Conservation (phyloP, 64 coral and sea anemone species). For the Hydrozoanthus tunicans region DNA sequence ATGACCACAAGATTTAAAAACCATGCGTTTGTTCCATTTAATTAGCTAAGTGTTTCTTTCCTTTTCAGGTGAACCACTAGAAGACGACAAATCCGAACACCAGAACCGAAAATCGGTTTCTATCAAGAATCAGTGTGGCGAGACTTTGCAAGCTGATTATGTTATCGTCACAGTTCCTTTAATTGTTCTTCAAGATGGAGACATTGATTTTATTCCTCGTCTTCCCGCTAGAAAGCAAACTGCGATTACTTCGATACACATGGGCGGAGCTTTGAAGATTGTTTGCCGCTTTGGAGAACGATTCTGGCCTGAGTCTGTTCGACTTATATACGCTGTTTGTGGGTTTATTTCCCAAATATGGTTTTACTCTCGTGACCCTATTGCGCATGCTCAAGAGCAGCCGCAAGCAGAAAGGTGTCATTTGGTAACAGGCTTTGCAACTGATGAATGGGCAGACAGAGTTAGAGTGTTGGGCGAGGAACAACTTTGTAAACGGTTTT, state of each 20-base stretch:
- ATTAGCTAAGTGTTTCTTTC: background rate
- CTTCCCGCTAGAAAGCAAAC: constrained; percentile 65
- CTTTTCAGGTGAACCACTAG: background rate
- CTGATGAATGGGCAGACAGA: constrained; percentile 70
- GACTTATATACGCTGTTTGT: constrained; percentile 18
- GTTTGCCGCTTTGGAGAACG: constrained; percentile 79
- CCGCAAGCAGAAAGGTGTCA: constrained; percentile 69
- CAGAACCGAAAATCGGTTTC: background rate
- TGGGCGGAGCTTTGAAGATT: constrained; percentile 90
- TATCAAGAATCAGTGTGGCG: constrained; percentile 72
- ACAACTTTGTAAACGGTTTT: constrained; percentile 71
- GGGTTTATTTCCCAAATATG: constrained; percentile 91
- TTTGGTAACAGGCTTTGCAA: constrained; percentile 80
- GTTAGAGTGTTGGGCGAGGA: constrained; percentile 64
- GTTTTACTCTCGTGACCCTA: constrained; percentile 80
- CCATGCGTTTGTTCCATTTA: no score
- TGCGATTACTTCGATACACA: constrained; percentile 78
- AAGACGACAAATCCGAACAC: constrained; percentile 1
- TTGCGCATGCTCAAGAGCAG: background rate
- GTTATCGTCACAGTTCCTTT: constrained; percentile 84
- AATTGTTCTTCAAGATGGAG: constrained; percentile 84
- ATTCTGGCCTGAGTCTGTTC: constrained; percentile 70
- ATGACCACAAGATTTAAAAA: no score
- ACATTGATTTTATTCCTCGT: constrained; percentile 76
- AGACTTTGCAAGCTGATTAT: constrained; percentile 54